Evolutionary conservation across 1,140 invertebrate species (phyloP), one percentile per base, ranked within the genome.

Genomic region (Leptopilina boulardi): DNA sequence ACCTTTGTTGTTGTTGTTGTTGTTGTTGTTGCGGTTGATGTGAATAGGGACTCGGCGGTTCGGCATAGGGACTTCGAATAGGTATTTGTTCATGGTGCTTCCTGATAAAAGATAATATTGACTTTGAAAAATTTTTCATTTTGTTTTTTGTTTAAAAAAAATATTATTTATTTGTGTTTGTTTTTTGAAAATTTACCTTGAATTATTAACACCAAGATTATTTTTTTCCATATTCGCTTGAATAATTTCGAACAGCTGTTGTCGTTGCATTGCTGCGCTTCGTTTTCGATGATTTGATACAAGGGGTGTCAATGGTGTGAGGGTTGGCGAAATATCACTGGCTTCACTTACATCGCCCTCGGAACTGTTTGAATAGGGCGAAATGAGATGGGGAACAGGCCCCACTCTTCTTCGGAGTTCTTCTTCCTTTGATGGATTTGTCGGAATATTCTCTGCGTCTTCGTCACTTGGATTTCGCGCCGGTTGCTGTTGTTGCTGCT

Each of bases 181-280:
- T 66, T 15, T 15, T 10, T 56, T 56, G 8, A 6, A 8, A 23
- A 15, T 5, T 91, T 90, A 95, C 95, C 94, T 94, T 89, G 93
- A 93, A 88, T 94, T 92, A 92, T 96, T 94, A 93, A 95, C 95
- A 93, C 94, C 95, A 91, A 95, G 91, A 89, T 96, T 96, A 90
- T 97, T 97, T 90, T 97, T 96, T 89, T 97, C 96, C 96, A 97
- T 97, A 88, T 97, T 97, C 75, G 96, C 95, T 89, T 97, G 95
- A 84, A 97, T 96, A 81, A 97, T 95, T 91, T 96, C 95, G 74
- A 96, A 93, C 79, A 97, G 92, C 90, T 96, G 95, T 85, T 96
- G 94, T 81, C 95, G 92, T 86, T 97, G 96, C 79, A 96, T 91
- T 76, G 94, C 94, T 75, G 94, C 93, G 30, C 93, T 94, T 78